Percentiles rank a stretch among this genome's conserved stretches.
Conservation (phyloP, 2,113 vertebrate species). For the Actenoides hombroni region DNA sequence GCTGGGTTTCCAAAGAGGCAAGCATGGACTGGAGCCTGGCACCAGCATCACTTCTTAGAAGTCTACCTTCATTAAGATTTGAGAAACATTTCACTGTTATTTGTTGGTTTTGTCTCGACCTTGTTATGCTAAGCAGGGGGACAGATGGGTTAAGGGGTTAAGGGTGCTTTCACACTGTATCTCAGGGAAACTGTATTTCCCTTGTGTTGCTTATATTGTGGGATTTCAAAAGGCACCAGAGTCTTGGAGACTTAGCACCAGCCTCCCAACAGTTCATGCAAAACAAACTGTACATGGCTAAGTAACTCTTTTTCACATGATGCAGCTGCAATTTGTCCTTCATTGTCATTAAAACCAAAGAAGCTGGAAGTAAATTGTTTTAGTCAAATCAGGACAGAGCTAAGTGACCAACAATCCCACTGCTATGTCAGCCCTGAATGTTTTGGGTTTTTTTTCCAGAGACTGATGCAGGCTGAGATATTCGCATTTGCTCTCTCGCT, state of each 20-base stretch:
- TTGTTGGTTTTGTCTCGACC: background rate
- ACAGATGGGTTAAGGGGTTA: background rate
- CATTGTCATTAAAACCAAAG: background rate
- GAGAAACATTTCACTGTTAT: background rate
- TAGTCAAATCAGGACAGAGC: background rate
- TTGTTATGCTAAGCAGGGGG: background rate
- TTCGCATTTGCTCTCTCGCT: background rate
- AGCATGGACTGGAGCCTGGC: background rate
- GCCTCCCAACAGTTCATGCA: background rate
- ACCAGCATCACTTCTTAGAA: background rate
- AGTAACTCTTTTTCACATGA: background rate
- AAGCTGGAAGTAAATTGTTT: background rate
- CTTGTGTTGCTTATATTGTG: background rate
- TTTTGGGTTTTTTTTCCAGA: background rate
- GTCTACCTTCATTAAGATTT: background rate
- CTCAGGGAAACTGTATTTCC: background rate
- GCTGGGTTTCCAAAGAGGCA: background rate
- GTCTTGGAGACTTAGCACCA: background rate
- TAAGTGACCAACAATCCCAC: background rate
- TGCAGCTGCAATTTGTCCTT: background rate
- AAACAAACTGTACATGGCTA: background rate
- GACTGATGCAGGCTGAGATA: background rate
- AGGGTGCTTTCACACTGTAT: background rate
- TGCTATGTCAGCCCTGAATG: background rate
- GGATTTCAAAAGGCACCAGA: background rate